A percentile compares a stretch with the other conserved stretches of the same genome.
Conservation (phyloP, 2,113 vertebrate species). For the Axis porcinus region DNA sequence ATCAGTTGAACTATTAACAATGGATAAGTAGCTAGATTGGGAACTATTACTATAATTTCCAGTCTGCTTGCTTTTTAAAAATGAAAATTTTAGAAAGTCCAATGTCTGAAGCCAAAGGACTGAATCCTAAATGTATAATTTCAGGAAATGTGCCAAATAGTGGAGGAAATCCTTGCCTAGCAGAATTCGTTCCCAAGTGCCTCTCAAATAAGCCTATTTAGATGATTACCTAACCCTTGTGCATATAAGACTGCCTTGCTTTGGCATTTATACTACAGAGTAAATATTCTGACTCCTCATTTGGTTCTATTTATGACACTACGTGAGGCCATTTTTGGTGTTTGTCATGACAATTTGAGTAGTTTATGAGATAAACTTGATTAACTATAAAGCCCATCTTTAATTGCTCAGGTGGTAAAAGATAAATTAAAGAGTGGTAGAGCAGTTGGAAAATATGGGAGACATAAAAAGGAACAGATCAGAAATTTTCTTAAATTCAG, state of each 20-base stretch:
- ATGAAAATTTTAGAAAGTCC: background rate
- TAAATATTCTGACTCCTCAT: constrained; percentile 7
- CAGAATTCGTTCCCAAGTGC: background rate
- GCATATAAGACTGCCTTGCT: background rate
- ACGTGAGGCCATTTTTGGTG: background rate
- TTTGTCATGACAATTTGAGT: constrained; percentile 29
- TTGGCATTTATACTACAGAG: background rate
- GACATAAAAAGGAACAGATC: constrained; percentile 33
- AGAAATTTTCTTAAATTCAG: constrained; percentile 29
- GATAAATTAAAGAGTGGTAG: constrained; percentile 19
- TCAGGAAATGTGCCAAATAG: background rate
- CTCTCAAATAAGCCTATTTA: background rate
- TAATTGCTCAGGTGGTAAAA: constrained; percentile 39
- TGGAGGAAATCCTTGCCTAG: background rate
- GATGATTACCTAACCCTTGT: background rate
- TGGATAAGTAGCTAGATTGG: background rate
- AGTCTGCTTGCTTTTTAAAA: background rate
- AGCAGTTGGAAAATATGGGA: constrained; percentile 30
- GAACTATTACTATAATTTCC: background rate
- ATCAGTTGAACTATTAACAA: background rate
- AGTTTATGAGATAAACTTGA: background rate
- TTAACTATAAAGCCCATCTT: constrained; percentile 22
- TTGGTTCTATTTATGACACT: constrained; percentile 9
- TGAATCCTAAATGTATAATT: background rate
- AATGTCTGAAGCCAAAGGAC: background rate